Percentiles rank a stretch among this genome's conserved stretches.
These are phyloP conservation scores for Eulemur rufifrons DNA, from an alignment of 2,113 vertebrate genomes.

Conservation along the genomic window DNA sequence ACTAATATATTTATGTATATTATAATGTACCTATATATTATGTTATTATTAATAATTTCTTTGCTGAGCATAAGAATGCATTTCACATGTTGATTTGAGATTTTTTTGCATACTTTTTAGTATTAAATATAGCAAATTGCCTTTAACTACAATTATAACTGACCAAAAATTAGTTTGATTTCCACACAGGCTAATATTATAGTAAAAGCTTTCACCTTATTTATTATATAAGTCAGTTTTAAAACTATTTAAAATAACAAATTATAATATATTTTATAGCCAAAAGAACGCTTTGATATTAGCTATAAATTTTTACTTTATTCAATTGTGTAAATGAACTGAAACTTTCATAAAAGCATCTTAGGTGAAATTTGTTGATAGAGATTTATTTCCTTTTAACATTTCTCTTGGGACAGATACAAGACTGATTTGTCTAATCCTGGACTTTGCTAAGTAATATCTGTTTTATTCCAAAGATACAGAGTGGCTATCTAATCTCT, in stretches of 20 bases:
- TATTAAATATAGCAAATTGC: constrained; percentile 60
- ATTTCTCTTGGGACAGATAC: background rate
- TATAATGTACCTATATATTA: background rate
- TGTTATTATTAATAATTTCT: background rate
- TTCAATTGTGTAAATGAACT: background rate
- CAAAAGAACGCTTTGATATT: background rate
- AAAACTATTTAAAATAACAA: constrained; percentile 35
- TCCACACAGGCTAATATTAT: constrained; percentile 48
- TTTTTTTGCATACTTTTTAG: constrained; percentile 49
- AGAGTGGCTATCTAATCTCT: background rate
- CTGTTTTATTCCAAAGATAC: background rate
- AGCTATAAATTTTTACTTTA: constrained; percentile 24
- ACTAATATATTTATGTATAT: background rate
- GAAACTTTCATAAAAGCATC: background rate
- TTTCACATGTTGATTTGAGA: background rate
- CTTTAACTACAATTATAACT: constrained; percentile 58
- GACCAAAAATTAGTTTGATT: constrained; percentile 43
- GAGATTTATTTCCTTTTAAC: background rate
- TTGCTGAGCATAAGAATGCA: constrained; percentile 46
- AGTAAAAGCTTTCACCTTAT: constrained; percentile 34
- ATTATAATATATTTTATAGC: background rate
- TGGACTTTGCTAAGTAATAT: background rate
- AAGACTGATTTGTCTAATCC: background rate
- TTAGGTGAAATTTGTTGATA: background rate
- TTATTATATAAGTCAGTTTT: constrained; percentile 63